Evolutionary conservation across 2,888 invertebrate species (phyloP), one percentile per base, ranked within the genome.

Genomic region (Neoitamus cyanurus): DNA sequence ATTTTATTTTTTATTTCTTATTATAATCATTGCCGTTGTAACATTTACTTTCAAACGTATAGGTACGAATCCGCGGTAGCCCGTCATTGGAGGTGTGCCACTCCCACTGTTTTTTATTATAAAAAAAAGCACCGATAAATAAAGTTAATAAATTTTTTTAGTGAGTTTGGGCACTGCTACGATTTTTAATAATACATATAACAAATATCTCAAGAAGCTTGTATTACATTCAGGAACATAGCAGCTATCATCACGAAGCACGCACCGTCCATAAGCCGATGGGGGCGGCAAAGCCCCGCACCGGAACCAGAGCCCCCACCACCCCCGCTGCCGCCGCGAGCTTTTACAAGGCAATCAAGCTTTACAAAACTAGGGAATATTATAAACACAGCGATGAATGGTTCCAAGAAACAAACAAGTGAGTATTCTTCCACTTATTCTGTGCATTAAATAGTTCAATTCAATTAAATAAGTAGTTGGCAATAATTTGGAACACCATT

Each of bases 321-420:
- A 70, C 90, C 89, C 6, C 88, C 90, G 7, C 73, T 90, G 42
- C 90, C 90, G 25, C 90, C 90, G 1, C 85, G 89, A 58, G 88
- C 89, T 80, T 90, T 94, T 89, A 93, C 93, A 90, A 92, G 94
- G 86, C 94, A 94, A 89, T 93, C 94, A 86, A 94, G 94, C 90
- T 93, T 94, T 89, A 93, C 93, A 84, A 93, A 93, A 90, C 92
- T 94, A 86, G 93, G 93, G 58, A 93, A 93, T 87, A 93, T 94
- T 91, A 92, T 94, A 87, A 94, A 94, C 88, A 93, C 93, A 58
- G 93, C 93, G 83, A 93, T 93, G 87, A 93, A 92, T 89, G 91
- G 87, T 15, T 85, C 86, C 25, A 87, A 87, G 85, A 87, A 92
- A 87, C 90, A 91, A 86, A 90, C 89, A 87, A 90, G 92, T 92